Base-by-base conservation (phyloP, 1,140 invertebrate species). In the Macrostomum lignano region DNA sequence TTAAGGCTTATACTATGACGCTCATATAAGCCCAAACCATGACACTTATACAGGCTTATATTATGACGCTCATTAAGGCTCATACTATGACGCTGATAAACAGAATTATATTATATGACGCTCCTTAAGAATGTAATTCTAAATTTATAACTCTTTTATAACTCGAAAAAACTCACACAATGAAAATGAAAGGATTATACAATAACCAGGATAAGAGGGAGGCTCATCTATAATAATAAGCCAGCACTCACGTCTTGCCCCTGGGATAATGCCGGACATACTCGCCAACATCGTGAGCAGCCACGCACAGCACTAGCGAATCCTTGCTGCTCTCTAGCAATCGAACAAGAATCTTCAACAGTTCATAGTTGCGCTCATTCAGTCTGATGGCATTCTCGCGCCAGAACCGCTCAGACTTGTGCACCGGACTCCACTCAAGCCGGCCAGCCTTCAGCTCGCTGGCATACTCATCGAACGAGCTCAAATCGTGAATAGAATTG, bases 361-460 rank as follows among this genome's bases (percentile, higher is more conserved):
- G 60, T 57, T 96, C 86, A 52, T 86, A 91, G 49, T 93, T 91
- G 55, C 88, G 91, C 51, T 98, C 91, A 56, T 93, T 94, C 15
- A 98, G 65, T 24, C 78, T 67, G 40, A 67, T 67, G 1, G 82
- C 82, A 63, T 98, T 98, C 63, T 98, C 91, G 38, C 82, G 68
- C 91, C 91, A 98, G 61, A 98, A 98, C 55, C 91, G 84, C 35
- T 82, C 78, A 14, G 82, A 93, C 53, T 91, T 88, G 61, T 98
- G 91, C n/a, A 94, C 86, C 0, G 91, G 91, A 19, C 79, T 88
- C 91, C 91, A 98, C 59, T 96, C 86, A 28, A 98, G 64, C n/a
- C 82, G 62, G 2, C 75, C 75, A n/a, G 73, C 77, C 49, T 75
- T 76, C 10, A 93, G 67, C 58, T 98, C 91, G 2, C 81, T 86